Base-by-base conservation (phyloP, 1,140 invertebrate species). In the Drosophila pectinifera region DNA sequence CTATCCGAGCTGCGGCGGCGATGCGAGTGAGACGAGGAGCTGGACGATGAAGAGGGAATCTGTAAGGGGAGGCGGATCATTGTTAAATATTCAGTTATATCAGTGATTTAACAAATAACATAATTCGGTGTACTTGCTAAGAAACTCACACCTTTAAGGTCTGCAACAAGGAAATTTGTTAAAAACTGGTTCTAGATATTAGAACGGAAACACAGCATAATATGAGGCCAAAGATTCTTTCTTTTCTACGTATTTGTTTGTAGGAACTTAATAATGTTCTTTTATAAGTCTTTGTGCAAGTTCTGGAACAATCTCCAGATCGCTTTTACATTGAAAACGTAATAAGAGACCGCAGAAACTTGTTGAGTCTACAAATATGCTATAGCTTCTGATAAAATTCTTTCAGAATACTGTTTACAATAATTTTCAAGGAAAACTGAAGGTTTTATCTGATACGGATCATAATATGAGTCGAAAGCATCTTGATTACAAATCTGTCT, bases 1-100 rank as follows among this genome's bases (percentile, higher is more conserved):
- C 90, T 90, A 6, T 91, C 90, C 1, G 90, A 91, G 51, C 90
- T 91, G 24, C 83, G 74, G 1, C 90, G 83, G 5, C 90, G 79
- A 57, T 89, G 56, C 26, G 80, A 84, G 53, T 88, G 80, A 5
- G 90, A 85, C 31, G 83, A 88, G 51, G 79, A 74, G 56, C 83
- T 88, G 13, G 78, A 79, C 11, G 80, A 73, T 11, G 90, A 91
- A 31, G 81, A 86, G 28, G 78, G 63, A 43, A 77, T 63, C 81
- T 86, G 54, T 18, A 43, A 34, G 14, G 39, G 28, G n/a, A 1
- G n/a, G 56, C 36, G 39, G 34, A 43, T n/a, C 24, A 36, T 34
- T 20, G 31, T 56, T 38, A 14, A 16, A 18, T 18, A 22, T 22
- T 22, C 22, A 22, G 22, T 22, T 22, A 22, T 22, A 2, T 22